Evolutionary conservation across 2,797 vertebrate species (phyloP).

Genomic region (Microcaecilia unicolor): DNA sequence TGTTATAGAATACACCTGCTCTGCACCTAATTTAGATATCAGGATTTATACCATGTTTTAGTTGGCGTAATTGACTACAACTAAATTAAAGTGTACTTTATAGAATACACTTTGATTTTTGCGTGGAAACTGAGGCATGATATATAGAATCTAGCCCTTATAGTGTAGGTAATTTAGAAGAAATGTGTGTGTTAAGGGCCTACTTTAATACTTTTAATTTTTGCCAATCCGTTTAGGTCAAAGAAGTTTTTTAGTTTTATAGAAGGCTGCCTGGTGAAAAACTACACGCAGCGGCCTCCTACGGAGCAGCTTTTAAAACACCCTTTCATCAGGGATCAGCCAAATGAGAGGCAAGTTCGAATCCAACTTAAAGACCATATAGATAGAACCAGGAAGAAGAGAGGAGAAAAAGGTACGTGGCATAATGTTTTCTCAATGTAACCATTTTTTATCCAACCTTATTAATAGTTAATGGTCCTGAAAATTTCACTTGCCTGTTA

Average conservation of each 20-base stretch:
- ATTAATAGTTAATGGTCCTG: not conserved
- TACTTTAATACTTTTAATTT: not conserved
- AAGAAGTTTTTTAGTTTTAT: constrained; percentile 99
- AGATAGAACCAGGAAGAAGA: constrained; percentile 96
- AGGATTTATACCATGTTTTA: too few species aligned
- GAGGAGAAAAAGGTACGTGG: constrained; percentile 86
- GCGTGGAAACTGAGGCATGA: too few species aligned
- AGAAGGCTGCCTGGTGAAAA: constrained; percentile 95
- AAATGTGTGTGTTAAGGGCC: not conserved
- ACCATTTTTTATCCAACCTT: not conserved
- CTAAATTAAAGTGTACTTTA: too few species aligned
- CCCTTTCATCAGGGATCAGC: constrained; percentile 95
- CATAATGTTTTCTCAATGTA: constrained; percentile 8
- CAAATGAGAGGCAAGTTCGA: constrained; percentile 95
- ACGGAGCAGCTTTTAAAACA: constrained; percentile 95
- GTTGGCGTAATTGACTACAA: too few species aligned
- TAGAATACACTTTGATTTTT: too few species aligned
- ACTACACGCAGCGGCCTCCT: constrained; percentile 90
- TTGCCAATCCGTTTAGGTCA: constrained; percentile 76
- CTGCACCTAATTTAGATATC: too few species aligned
- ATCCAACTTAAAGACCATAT: constrained; percentile 98
- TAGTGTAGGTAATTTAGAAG: not conserved
- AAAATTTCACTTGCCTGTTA: too few species aligned
- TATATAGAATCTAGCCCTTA: too few species aligned
- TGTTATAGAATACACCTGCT: too few species aligned